A percentile compares a stretch with the other conserved stretches of the same genome.
These are phyloP conservation scores for Torymus auratus DNA, from an alignment of 2,888 invertebrate genomes.

Conservation along the genomic window DNA sequence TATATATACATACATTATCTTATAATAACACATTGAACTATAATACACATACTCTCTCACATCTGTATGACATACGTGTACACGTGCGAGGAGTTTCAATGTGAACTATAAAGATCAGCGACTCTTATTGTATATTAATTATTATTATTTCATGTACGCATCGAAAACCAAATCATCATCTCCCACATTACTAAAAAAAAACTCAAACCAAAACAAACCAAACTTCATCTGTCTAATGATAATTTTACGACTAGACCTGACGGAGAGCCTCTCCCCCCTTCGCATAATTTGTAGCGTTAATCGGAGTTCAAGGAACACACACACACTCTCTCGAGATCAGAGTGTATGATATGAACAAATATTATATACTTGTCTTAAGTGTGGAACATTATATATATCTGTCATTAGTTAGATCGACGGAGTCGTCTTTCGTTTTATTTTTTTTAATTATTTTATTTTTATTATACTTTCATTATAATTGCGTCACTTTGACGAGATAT, in stretches of 20 bases:
- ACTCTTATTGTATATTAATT: constrained; percentile 21
- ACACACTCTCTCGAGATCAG: constrained; percentile 59
- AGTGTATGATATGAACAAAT: constrained; percentile 59
- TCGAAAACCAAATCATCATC: neutral
- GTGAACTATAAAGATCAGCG: neutral
- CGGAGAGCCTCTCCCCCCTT: constrained; percentile 35
- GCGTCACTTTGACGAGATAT: constrained; percentile 23
- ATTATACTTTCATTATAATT: neutral
- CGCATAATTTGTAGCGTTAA: constrained; percentile 50
- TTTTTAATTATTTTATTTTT: constrained; percentile 3
- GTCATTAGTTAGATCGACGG: constrained; percentile 56
- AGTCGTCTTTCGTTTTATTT: constrained; percentile 2
- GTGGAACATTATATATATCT: constrained; percentile 52
- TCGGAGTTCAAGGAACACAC: constrained; percentile 54
- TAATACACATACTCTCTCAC: too few relatives aligned
- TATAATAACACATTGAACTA: too few relatives aligned
- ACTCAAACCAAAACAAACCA: too few relatives aligned
- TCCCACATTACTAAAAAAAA: neutral
- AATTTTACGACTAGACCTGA: constrained; percentile 57
- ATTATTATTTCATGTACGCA: constrained; percentile 50
- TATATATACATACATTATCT: too few relatives aligned
- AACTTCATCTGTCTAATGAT: constrained; percentile 41
- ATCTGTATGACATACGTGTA: too few relatives aligned
- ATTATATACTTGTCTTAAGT: constrained; percentile 57
- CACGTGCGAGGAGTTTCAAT: neutral